phyloP scores from a whole-genome alignment of 2,888 invertebrate species.

The Cheilosia variabilis region DNA sequence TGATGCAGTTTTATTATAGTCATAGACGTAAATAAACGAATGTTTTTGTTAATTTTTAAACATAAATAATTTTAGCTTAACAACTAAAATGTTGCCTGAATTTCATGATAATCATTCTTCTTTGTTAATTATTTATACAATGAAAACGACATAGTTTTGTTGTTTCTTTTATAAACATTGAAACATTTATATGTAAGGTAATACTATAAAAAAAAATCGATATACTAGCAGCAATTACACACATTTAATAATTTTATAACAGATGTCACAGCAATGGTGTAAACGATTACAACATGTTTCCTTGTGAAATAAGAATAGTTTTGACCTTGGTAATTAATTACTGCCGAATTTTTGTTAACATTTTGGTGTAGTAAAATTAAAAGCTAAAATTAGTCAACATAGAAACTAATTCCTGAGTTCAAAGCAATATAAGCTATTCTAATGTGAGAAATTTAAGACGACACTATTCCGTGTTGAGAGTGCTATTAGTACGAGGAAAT shows the following conservation, averaged over 20 bases:
- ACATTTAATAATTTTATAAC: conserved; percentile 42
- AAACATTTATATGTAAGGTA: conserved; percentile 45
- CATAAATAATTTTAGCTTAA: conserved; percentile 8
- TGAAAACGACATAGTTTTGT: conserved; percentile 2
- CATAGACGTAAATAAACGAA: conserved; percentile 19
- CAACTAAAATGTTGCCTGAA: conserved; percentile 20
- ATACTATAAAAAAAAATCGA: conserved; percentile 32
- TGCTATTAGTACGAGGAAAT: no score
- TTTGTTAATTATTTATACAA: conserved; percentile 14
- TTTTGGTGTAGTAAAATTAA: neutral
- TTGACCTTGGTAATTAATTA: conserved; percentile 62
- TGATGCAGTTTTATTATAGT: conserved; percentile 1
- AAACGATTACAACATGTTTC: conserved; percentile 40
- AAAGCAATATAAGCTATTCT: no score
- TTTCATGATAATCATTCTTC: neutral
- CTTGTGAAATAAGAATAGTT: conserved; percentile 9
- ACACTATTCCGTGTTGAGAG: no score
- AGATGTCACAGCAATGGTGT: conserved; percentile 44
- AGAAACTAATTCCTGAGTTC: neutral
- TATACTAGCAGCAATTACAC: conserved; percentile 61
- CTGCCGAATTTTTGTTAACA: neutral
- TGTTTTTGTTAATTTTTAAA: neutral
- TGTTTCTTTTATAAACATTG: conserved; percentile 32
- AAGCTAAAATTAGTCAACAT: neutral
- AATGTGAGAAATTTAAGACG: no score